phyloP scores from a whole-genome alignment of 1,140 invertebrate species.

The Oreohelix idahoensis region DNA sequence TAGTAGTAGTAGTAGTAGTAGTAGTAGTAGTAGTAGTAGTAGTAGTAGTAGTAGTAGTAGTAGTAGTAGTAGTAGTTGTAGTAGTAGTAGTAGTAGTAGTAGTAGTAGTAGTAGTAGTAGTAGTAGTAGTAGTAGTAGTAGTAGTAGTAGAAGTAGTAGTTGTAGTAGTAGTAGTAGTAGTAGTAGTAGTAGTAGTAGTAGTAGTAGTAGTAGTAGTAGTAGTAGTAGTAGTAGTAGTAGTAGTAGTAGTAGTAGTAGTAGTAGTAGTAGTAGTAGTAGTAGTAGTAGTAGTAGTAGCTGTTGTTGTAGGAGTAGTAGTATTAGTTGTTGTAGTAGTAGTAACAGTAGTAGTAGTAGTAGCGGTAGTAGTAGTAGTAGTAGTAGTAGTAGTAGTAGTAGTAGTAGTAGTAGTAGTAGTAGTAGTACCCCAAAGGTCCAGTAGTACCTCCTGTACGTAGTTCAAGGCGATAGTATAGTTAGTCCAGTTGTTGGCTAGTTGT shows the following conservation, averaged over 20 bases:
- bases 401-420: background rate
- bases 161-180: background rate
- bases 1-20: background rate
- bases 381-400: slow-evolving; percentile 1
- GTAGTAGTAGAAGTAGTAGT: background rate
- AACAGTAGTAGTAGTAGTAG: slow-evolving; percentile 25
- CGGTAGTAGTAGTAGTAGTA: slow-evolving; percentile 3
- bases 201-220: background rate
- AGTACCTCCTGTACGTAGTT: too few relatives aligned
- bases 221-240: slow-evolving; percentile 6
- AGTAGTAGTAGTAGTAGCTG: slow-evolving; percentile 19
- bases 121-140: slow-evolving; percentile 2
- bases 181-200: background rate
- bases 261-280: slow-evolving; percentile 10
- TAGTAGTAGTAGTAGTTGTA: background rate
- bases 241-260: background rate
- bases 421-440: too few relatives aligned
- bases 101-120: slow-evolving; percentile 17
- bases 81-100: slow-evolving; percentile 15
- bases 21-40: slow-evolving; percentile 2
- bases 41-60: slow-evolving; percentile 2
- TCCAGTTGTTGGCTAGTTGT: too few relatives aligned
- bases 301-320: background rate
- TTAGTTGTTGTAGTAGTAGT: slow-evolving; percentile 18
- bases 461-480: too few relatives aligned